phyloP scores from a whole-genome alignment of 1,140 invertebrate genomes.

The Brachionus plicatilis region DNA sequence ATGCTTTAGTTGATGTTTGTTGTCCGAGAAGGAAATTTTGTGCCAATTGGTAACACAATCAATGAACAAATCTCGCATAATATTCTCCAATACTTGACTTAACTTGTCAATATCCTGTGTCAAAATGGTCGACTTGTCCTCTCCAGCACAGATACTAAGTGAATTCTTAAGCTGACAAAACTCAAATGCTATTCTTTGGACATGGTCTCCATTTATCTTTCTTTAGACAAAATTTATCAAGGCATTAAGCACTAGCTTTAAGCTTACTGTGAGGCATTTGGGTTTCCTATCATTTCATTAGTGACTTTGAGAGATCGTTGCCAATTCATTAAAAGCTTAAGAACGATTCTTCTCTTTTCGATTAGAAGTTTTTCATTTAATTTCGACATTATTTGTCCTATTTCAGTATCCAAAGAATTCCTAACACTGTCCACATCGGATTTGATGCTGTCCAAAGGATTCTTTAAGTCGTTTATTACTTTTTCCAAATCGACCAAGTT shows the following conservation, averaged over 20 bases:
- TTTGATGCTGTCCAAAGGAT: slow-evolving; percentile 69
- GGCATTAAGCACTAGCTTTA: neutral
- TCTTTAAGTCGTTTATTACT: slow-evolving; percentile 70
- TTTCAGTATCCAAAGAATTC: neutral
- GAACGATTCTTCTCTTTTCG: slow-evolving; percentile 9
- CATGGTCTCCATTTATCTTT: slow-evolving; percentile 32
- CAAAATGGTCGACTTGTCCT: slow-evolving; percentile 6
- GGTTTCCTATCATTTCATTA: slow-evolving; percentile 28
- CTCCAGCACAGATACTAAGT: neutral
- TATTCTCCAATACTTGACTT: slow-evolving; percentile 55
- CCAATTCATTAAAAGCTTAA: slow-evolving; percentile 28
- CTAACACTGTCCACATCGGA: slow-evolving; percentile 65
- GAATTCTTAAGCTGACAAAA: slow-evolving; percentile 39
- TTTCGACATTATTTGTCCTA: neutral
- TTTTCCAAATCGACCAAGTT: slow-evolving; percentile 82
- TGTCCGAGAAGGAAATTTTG: slow-evolving; percentile 36
- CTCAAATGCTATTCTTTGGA: slow-evolving; percentile 37
- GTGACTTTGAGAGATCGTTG: slow-evolving; percentile 10
- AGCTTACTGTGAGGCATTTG: neutral
- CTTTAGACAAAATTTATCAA: neutral
- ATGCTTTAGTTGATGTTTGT: slow-evolving; percentile 4
- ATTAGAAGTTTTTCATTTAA: slow-evolving; percentile 26
- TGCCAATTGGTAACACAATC: slow-evolving; percentile 57
- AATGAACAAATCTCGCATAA: slow-evolving; percentile 60
- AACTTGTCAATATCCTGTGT: slow-evolving; percentile 53